Base-by-base conservation (phyloP, 1,140 invertebrate species). In the Achroia grisella region DNA sequence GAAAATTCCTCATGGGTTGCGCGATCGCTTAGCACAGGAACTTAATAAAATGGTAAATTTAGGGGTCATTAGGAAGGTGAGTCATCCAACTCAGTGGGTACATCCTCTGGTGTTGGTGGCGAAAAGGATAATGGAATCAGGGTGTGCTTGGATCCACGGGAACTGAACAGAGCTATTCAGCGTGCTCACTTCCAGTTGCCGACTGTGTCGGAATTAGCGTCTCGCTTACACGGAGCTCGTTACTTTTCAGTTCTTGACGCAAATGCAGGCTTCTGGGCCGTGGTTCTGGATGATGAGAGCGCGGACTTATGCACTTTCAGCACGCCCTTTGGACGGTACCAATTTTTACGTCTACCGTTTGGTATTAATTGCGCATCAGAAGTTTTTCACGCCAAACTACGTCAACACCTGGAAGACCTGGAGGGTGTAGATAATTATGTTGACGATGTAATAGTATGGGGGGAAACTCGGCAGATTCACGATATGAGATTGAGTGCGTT, bases 311-410 rank as follows among this genome's bases (percentile, higher is more conserved):
- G 55, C 17, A 58, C 59, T 1, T 62, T 62, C 29, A 17, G 42
- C 11, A 58, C 59, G 5, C 59, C 59, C 1, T 62, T 52, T 11
- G 55, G 48, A 10, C 36, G 49, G 11, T 62, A 58, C 23, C 45
- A 54, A 28, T 62, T 58, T 39, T 49, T 62, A 13, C 34, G 60
- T 2, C 44, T 62, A 30, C 60, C 52, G 0, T 63, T 45, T 10
- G 60, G 56, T 11, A 49, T 56, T 5, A 56, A 40, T 39, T 59
- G 52, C 34, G 55, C 56, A n/a, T 31, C 52, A 0, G 56, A 62
- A 43, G 17, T 56, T 28, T 62, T 62, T 48, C 55, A 62, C 39
- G 13, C 39, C 1, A 49, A 50, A 44, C 31, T 56, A 15, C 17
- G 44, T 11, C 39, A 56, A 31, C 23, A 39, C 12, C 34, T 51